phyloP scores from a whole-genome alignment of 2,797 vertebrate genomes.

The Coracias cyanogaster region DNA sequence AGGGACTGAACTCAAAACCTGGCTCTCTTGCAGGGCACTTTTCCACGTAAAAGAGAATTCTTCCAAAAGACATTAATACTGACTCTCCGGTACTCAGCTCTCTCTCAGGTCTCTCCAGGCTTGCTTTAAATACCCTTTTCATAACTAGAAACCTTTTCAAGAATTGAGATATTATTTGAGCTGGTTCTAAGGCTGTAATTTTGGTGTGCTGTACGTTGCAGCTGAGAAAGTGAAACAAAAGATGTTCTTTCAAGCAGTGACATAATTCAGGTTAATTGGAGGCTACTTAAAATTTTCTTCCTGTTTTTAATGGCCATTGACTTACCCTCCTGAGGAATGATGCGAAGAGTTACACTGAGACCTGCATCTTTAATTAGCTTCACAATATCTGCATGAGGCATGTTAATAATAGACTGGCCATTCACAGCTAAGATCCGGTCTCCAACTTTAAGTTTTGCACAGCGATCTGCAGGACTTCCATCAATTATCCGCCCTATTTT shows the following conservation, averaged over 20 bases:
- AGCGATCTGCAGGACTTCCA: constrained; percentile 96
- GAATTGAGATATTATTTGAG: constrained; percentile 15
- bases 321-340: constrained; percentile 98
- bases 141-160: constrained; percentile 38
- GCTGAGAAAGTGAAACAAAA: constrained; percentile 44
- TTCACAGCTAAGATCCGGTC: constrained; percentile 98
- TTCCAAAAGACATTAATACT: neutral
- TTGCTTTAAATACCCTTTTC: constrained; percentile 28
- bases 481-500: constrained; percentile 99
- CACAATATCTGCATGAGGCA: constrained; percentile 98
- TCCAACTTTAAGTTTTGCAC: constrained; percentile 95
- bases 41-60: neutral
- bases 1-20: neutral
- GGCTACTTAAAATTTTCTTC: constrained; percentile 66
- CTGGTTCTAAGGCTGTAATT: constrained; percentile 16
- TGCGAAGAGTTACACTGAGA: constrained; percentile 95
- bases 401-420: constrained; percentile 95
- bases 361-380: constrained; percentile 99
- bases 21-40: neutral
- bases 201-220: neutral
- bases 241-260: constrained; percentile 37
- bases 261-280: constrained; percentile 67
- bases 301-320: constrained; percentile 61
- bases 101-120: neutral
- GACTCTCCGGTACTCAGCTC: neutral